phyloP scores from a whole-genome alignment of 2,113 vertebrate species.

The Alaudala cheleensis region DNA sequence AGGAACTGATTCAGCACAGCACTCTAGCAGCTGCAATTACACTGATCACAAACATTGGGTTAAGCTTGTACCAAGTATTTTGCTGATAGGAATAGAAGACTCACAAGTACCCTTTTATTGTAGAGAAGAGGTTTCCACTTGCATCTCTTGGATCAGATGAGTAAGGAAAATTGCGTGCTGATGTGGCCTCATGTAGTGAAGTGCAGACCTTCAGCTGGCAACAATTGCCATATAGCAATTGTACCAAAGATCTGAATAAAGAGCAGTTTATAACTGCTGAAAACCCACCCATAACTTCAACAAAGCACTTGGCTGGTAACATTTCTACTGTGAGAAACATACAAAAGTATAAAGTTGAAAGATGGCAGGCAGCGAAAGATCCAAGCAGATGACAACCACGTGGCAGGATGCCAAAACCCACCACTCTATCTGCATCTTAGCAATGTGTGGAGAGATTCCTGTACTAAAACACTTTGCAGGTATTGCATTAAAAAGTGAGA shows the following conservation, averaged over 20 bases:
- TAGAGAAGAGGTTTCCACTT: conserved; percentile 5
- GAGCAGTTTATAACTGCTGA: neutral
- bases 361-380: neutral
- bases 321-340: neutral
- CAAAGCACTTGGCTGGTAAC: neutral
- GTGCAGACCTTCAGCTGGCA: neutral
- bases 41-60: neutral
- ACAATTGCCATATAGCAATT: neutral
- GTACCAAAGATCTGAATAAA: neutral
- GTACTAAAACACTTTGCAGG: neutral
- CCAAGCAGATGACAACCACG: neutral
- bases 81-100: conserved; percentile 14
- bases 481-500: neutral
- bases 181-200: neutral
- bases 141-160: conserved; percentile 20
- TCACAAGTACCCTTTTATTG: neutral
- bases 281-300: neutral
- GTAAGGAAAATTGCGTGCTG: neutral
- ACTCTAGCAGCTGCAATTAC: conserved; percentile 2
- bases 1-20: conserved; percentile 57
- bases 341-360: neutral
- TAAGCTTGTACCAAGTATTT: neutral
- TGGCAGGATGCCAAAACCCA: neutral
- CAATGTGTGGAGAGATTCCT: neutral
- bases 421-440: neutral